Conservation (phyloP, 2,888 invertebrate genomes). For the Nymphalis polychloros region DNA sequence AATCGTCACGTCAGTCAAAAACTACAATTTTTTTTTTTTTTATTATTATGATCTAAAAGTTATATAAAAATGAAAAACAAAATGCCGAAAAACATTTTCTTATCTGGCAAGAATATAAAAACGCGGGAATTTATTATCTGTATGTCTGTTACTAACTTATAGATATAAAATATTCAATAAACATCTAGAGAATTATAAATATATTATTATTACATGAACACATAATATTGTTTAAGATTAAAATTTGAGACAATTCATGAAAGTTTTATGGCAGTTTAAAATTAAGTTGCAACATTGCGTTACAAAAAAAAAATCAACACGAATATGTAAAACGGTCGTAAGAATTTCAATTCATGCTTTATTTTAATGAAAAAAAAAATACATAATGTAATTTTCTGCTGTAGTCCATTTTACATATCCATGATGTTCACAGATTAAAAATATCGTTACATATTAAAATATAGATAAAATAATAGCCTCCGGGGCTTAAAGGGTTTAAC, state of each 20-base stretch:
- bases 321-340: neutral
- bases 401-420: slow-evolving; percentile 7
- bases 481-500: slow-evolving; percentile 32
- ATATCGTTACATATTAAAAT: slow-evolving; percentile 13
- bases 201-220: slow-evolving; percentile 52
- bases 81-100: slow-evolving; percentile 19
- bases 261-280: slow-evolving; percentile 28
- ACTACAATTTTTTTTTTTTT: slow-evolving; percentile 15
- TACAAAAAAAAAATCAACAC: slow-evolving; percentile 6
- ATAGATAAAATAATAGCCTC: slow-evolving; percentile 36
- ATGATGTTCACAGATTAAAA: neutral
- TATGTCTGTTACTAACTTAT: slow-evolving; percentile 27
- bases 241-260: slow-evolving; percentile 14
- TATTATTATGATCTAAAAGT: slow-evolving; percentile 12
- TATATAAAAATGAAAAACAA: slow-evolving; percentile 17
- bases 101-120: slow-evolving; percentile 39
- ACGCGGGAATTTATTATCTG: slow-evolving; percentile 10
- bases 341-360: neutral
- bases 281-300: slow-evolving; percentile 24
- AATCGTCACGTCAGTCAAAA: slow-evolving; percentile 45
- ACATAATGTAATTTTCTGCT: neutral
- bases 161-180: slow-evolving; percentile 39
- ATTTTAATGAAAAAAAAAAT: neutral
- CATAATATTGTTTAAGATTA: slow-evolving; percentile 43
- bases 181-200: slow-evolving; percentile 49